phyloP scores from a whole-genome alignment of 2,888 invertebrate species.

The Liodrosophila aerea region DNA sequence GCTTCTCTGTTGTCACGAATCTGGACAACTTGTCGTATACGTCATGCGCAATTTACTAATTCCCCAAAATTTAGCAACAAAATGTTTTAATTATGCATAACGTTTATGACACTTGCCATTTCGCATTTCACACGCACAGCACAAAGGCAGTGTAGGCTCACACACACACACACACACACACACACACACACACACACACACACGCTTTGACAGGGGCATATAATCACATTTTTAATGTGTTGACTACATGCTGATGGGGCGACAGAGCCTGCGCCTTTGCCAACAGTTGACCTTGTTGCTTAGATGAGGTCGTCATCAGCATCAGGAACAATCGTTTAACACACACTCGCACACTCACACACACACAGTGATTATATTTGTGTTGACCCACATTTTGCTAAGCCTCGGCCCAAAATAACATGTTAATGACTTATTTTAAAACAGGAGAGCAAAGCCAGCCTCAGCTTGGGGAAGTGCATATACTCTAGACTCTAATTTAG shows the following conservation, averaged over 20 bases:
- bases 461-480: too few relatives aligned
- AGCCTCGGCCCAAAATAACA: constrained; percentile 10
- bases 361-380: constrained; percentile 7
- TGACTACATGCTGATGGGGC: constrained; percentile 37
- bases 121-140: constrained; percentile 44
- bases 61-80: constrained; percentile 55
- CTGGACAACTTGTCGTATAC: constrained; percentile 16
- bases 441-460: constrained; percentile 1
- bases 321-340: constrained; percentile 4
- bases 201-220: constrained; percentile 33
- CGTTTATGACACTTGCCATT: constrained; percentile 59
- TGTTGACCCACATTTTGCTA: constrained; percentile 57
- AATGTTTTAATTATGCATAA: constrained; percentile 69
- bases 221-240: constrained; percentile 71
- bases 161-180: constrained; percentile 14
- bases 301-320: constrained; percentile 50
- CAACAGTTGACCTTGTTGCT: constrained; percentile 60
- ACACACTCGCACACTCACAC: too few relatives aligned
- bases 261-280: constrained; percentile 27
- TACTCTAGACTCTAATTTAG: too few relatives aligned
- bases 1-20: constrained; percentile 9
- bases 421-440: constrained; percentile 44
- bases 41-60: constrained; percentile 46
- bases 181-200: background rate
- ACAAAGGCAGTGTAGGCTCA: constrained; percentile 14